Conservation (phyloP, 2,797 vertebrate species). For the Ctenosaura bakeri region DNA sequence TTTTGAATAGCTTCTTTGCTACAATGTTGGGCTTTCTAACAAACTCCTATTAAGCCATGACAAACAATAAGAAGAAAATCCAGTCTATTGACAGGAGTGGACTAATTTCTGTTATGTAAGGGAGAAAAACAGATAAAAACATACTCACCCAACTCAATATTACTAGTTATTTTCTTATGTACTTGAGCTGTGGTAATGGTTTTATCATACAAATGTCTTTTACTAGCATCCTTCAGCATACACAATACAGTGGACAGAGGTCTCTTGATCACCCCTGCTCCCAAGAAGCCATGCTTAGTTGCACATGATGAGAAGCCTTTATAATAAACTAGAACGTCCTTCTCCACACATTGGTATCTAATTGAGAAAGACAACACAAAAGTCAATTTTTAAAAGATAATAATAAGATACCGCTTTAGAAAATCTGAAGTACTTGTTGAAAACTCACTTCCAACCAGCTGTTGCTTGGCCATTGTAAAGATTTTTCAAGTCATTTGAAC, state of each 20-base stretch:
- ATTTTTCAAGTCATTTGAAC: constrained; percentile 87
- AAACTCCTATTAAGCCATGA: background rate
- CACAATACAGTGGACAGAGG: constrained; percentile 88
- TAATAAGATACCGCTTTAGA: background rate
- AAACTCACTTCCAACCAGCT: constrained; percentile 92
- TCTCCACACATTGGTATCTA: constrained; percentile 91
- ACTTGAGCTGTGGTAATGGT: constrained; percentile 88
- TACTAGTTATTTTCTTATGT: constrained; percentile 88
- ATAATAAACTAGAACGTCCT: constrained; percentile 90
- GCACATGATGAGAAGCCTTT: constrained; percentile 86
- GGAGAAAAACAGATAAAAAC: background rate
- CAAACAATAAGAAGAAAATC: background rate
- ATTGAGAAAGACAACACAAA: background rate
- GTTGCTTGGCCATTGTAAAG: constrained; percentile 84
- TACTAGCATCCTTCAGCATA: constrained; percentile 89
- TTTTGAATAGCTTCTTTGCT: background rate
- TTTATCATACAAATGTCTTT: constrained; percentile 89
- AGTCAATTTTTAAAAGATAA: constrained; percentile 16
- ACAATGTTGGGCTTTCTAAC: background rate
- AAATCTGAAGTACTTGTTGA: background rate
- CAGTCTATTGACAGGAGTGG: background rate
- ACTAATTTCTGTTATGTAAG: background rate
- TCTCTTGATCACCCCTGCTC: constrained; percentile 87
- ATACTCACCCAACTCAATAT: constrained; percentile 91
- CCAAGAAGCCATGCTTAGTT: constrained; percentile 91